phyloP scores from a whole-genome alignment of 1,140 invertebrate species.

The Sitophilus oryzae region DNA sequence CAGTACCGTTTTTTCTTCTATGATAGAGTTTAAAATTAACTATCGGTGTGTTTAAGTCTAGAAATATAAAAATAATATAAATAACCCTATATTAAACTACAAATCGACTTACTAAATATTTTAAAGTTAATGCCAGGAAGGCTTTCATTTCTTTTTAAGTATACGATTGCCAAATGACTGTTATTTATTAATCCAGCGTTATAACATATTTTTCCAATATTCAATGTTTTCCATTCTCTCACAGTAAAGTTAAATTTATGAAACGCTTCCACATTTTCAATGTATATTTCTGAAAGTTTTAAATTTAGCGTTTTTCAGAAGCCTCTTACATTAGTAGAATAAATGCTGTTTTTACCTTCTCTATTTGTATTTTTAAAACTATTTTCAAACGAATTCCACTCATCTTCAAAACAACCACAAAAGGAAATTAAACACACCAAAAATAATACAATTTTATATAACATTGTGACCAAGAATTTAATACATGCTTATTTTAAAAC shows the following conservation, averaged over 20 bases:
- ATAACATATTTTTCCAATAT: constrained; percentile 21
- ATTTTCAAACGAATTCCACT: constrained; percentile 24
- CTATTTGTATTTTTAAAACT: constrained; percentile 19
- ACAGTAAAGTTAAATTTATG: constrained; percentile 17
- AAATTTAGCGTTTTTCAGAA: neutral
- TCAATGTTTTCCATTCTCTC: constrained; percentile 25
- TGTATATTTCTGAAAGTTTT: neutral
- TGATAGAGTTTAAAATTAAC: neutral
- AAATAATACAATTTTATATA: too few relatives aligned
- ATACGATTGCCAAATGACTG: constrained; percentile 10
- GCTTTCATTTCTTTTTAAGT: constrained; percentile 4
- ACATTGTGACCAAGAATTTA: too few relatives aligned
- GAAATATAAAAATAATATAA: constrained; percentile 1
- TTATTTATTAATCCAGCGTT: constrained; percentile 19
- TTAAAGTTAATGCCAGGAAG: constrained; percentile 2
- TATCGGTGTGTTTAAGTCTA: neutral
- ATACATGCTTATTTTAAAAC: too few relatives aligned
- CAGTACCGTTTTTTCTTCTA: constrained; percentile 3
- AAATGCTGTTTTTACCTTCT: constrained; percentile 21
- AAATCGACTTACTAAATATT: neutral
- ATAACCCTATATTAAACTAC: neutral
- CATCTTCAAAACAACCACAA: constrained; percentile 20
- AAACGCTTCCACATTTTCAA: constrained; percentile 14
- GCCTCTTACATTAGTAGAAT: neutral
- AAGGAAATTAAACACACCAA: too few relatives aligned